Conservation (phyloP, 2,113 vertebrate species). For the Laticauda laticaudata region DNA sequence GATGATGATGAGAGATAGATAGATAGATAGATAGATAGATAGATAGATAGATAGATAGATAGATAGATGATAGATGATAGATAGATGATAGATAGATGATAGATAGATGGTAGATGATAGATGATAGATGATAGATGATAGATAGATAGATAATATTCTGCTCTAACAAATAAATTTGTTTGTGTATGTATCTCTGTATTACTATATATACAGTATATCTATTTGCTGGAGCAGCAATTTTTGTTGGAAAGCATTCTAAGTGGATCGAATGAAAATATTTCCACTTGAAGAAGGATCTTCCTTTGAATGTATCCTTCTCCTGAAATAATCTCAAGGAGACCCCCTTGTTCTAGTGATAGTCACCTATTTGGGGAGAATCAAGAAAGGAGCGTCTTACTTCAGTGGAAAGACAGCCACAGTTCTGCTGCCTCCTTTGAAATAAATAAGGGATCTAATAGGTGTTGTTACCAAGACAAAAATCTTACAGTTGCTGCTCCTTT, state of each 20-base stretch:
- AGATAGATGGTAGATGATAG: too few species aligned
- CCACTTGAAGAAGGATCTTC: background rate
- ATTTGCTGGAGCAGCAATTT: background rate
- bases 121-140: background rate
- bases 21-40: too few species aligned
- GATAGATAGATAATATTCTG: background rate
- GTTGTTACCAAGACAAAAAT: background rate
- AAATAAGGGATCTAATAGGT: background rate
- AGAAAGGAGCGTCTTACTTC: background rate
- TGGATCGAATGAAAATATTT: background rate
- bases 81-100: too few species aligned
- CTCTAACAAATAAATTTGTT: background rate
- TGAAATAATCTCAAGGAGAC: background rate
- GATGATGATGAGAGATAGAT: background rate
- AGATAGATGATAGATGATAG: too few species aligned
- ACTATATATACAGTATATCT: background rate
- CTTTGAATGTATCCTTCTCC: background rate
- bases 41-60: too few species aligned
- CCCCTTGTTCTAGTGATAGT: background rate
- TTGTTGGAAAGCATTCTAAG: background rate
- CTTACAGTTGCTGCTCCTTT: background rate
- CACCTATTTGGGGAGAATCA: background rate
- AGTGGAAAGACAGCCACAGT: background rate
- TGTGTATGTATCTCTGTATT: background rate
- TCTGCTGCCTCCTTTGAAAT: constrained; percentile 14